Base-by-base conservation (phyloP, 2,797 vertebrate genomes). In the Danio choprae region DNA sequence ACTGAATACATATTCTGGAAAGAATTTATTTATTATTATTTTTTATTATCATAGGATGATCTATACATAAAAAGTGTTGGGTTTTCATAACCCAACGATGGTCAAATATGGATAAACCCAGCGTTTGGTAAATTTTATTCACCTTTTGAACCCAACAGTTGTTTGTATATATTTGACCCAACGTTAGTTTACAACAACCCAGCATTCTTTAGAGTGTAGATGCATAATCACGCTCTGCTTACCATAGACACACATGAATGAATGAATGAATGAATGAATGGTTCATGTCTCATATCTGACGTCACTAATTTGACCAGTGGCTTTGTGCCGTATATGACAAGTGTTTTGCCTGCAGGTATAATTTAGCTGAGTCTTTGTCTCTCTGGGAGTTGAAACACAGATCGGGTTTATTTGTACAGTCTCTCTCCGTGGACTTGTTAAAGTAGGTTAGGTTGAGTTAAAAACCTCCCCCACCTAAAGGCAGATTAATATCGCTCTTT, bases 251-350 rank as follows among this genome's bases (percentile, higher is more conserved):
- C 40, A 62, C 58, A 22, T 79, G 77, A 81, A 43, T 84, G 77
- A 83, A 79, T 78, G 4, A n/a, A n/a, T n/a, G n/a, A n/a, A 22
- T 79, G 77, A 81, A 43, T 84, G 77, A 83, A 79, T 78, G 4
- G n/a, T 40, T 76, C 43, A 13, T 48, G 38, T 4, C 44, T 79
- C 38, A 12, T 36, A 74, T 69, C 20, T 70, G 51, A 60, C 68
- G 41, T 70, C n/a, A 22, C 29, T 69, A 53, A 56, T 60, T 51
- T 48, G 15, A 77, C 43, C 29, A 51, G 64, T 80, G 65, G 64
- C 85, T 72, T 74, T 85, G 72, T 70, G 86, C 87, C 74, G 88
- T 80, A 88, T 89, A 86, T 84, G 72, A 87, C 84, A 81, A 83
- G 83, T 59, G 65, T 63, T 81, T 71, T 74, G 87, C 89, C 87